A percentile compares a stretch with the other conserved stretches of the same genome.
Conservation (phyloP, 2,113 vertebrate species). For the Poeciliopsis prolifica region DNA sequence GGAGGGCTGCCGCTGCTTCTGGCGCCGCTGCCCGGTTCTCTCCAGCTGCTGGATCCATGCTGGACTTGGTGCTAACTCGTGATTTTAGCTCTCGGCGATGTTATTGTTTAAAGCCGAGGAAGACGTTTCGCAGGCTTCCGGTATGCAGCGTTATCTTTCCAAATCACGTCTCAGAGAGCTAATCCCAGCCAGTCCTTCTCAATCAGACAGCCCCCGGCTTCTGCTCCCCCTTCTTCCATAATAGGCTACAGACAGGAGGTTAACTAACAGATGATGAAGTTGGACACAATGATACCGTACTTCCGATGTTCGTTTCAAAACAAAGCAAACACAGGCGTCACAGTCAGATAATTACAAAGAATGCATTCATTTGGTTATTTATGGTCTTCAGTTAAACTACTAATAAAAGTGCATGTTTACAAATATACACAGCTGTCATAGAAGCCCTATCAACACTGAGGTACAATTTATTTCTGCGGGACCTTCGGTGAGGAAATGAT, state of each 20-base stretch:
- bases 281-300: accelerated
- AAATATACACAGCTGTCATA: not conserved
- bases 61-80: conserved; percentile 31
- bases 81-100: conserved; percentile 9
- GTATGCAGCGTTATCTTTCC: conserved; percentile 47
- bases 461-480: not conserved
- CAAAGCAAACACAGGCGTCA: conserved; percentile 31
- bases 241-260: conserved; percentile 40
- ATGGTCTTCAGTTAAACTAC: not conserved
- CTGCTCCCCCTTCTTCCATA: conserved; percentile 49
- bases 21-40: conserved; percentile 2
- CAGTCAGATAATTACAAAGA: not conserved
- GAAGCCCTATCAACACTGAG: not conserved
- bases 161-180: conserved; percentile 52
- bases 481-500: not conserved
- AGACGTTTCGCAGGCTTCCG: conserved; percentile 41
- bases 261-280: conserved; percentile 14
- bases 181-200: conserved; percentile 41
- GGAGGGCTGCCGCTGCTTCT: not conserved
- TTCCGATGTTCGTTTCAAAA: conserved; percentile 30
- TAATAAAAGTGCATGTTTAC: not conserved
- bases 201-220: conserved; percentile 13
- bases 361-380: not conserved
- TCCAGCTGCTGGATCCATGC: conserved; percentile 49
- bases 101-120: conserved; percentile 40